Base-by-base conservation (phyloP, 64 coral and sea anemone species). In the Exaiptasia diaphana region DNA sequence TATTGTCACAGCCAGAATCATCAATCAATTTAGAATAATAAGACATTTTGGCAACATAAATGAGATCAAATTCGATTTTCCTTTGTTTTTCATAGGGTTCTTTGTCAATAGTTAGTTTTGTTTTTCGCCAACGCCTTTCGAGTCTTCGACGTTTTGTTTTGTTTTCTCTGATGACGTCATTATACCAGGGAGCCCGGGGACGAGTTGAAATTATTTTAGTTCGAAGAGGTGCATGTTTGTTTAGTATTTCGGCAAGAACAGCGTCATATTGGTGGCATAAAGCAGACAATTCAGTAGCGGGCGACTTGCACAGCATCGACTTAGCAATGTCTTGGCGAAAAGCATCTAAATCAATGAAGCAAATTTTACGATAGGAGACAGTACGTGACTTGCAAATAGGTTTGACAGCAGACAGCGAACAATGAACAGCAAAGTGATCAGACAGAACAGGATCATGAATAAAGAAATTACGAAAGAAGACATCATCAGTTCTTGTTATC, bases 351-450 rank as follows among this genome's bases (percentile, higher is more conserved):
- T 79, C 55, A 40, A 63, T 63, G 33, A 21, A 43, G 30, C 76
- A 24, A 38, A 79, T 53, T 29, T 79, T 79, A 40, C 56, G 57
- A 43, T 56, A 79, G 11, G 76, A 29, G 24, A 79, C 10, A 38
- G 22, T 58, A 26, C 31, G 52, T 26, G 38, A 61, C 30, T 21
- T 23, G 11, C 45, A 43, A 79, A 59, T 34, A 62, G 76, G 76
- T 58, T 41, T 79, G n/a, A 44, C 45, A 26, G 46, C 60, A 79
- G 55, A 56, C 54, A 79, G 45, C 35, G n/a, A 34, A 26, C 76
- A 79, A 55, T 79, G 76, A 64, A 79, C 76, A 79, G 76, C 76
- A 41, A 40, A 79, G 42, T 74, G 71, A 52, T 74, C 71, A n/a
- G 38, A 79, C 41, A 64, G 45, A 79, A 64, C 76, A 38, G 76